Evolutionary conservation across 92 coral and sea anemone genomes (phyloP), one percentile per base, ranked within the genome.

Genomic region (Porites cylindrica): DNA sequence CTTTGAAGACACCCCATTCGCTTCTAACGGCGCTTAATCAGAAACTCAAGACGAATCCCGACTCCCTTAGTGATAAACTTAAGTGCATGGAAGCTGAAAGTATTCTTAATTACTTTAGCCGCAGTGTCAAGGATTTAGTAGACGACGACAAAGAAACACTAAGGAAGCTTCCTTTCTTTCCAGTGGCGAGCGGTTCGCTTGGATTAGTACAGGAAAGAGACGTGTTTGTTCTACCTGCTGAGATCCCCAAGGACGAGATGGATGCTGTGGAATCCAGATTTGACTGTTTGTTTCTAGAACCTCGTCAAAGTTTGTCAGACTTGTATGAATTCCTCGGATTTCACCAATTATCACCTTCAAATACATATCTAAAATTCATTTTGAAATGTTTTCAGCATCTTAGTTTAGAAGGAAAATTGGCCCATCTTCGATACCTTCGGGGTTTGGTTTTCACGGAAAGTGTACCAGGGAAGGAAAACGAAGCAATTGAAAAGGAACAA

Each of bases 331-430:
- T 89, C n/a, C 82, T 94, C 24, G 79, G 59, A 13, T 80, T 92
- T 17, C 62, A 82, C 64, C 58, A 69, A 0, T 12, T 59, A 12
- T 86, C 86, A 43, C 74, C 50, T 32, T 91, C 88, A 1, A 94
- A 94, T 10, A 85, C 81, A 1, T 94, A 94, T 81, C 81, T 85
- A 12, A 92, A 88, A 11, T 88, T 86, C 18, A 72, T 94, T n/a
- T 78, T 94, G 58, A 68, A 16, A 59, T 24, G 80, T 51, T 91
- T 93, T 67, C 79, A 81, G 54, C 75, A 72, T 1, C 71, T 93
- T 68, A 78, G 78, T 18, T n/a, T 20, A 50, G 65, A 70, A 0
- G 91, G 71, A 4, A 84, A 86, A 76, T 11, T 91, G 19, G 72
- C 66, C 0, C 94, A 90, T 76, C 76, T 93, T 29, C 51, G 32